Conservation (phyloP, 1,140 invertebrate species). For the Elysia chlorotica region DNA sequence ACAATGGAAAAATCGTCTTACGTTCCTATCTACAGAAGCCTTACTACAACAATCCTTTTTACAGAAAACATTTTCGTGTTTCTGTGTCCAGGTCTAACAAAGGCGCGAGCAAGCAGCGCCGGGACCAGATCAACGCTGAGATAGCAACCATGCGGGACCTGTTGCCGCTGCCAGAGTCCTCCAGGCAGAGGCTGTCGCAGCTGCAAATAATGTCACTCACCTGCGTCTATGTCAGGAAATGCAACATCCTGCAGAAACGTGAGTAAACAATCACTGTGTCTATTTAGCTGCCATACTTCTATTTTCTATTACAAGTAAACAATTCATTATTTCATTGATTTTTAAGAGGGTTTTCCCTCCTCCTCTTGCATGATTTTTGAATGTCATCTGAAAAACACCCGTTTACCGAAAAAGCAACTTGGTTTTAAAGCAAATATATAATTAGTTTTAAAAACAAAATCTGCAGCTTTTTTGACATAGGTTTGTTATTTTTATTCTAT, state of each 20-base stretch:
- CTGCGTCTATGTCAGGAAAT: slow-evolving; percentile 97
- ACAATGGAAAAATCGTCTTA: too few relatives aligned
- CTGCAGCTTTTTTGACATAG: background rate
- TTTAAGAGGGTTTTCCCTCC: background rate
- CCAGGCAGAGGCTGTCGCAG: slow-evolving; percentile 93
- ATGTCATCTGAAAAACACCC: background rate
- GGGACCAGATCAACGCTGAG: slow-evolving; percentile 98
- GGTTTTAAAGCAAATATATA: background rate
- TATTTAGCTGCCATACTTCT: too few relatives aligned
- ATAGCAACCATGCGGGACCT: slow-evolving; percentile 95
- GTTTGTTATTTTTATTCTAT: slow-evolving; percentile 17
- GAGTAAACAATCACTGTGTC: slow-evolving; percentile 26
- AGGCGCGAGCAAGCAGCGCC: slow-evolving; percentile 95
- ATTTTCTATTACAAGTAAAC: too few relatives aligned
- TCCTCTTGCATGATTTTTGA: slow-evolving; percentile 18
- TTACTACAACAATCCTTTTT: too few relatives aligned
- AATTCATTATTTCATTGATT: background rate
- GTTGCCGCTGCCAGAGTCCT: slow-evolving; percentile 92
- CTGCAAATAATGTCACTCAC: slow-evolving; percentile 98
- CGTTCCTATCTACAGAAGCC: too few relatives aligned
- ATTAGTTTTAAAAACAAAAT: background rate
- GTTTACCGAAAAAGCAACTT: background rate
- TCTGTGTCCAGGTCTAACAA: slow-evolving; percentile 87
- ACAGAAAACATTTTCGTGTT: too few relatives aligned
- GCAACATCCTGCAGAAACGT: slow-evolving; percentile 82